A percentile compares a stretch with the other conserved stretches of the same genome.
Conservation (phyloP, 2,888 invertebrate species). For the Himalopsyche anomala region DNA sequence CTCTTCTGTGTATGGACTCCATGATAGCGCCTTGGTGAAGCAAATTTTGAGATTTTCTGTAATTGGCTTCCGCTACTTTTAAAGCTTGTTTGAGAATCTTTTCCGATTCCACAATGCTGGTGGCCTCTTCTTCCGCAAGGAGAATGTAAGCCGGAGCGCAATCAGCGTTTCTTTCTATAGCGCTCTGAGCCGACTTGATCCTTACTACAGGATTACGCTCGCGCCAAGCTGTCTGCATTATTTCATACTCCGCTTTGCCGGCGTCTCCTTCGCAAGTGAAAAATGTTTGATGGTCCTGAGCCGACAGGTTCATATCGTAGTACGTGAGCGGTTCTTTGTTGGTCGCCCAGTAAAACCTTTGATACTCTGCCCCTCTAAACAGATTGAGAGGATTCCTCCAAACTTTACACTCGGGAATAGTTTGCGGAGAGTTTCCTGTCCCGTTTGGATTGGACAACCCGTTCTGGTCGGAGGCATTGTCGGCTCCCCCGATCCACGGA, state of each 20-base stretch:
- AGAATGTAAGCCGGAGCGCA: constrained; percentile 97
- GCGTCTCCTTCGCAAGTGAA: constrained; percentile 94
- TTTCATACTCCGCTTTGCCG: constrained; percentile 92
- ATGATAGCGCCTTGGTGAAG: constrained; percentile 86
- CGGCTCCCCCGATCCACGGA: constrained; percentile 92
- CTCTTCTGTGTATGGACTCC: constrained; percentile 89
- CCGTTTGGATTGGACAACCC: constrained; percentile 66
- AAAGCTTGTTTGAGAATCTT: constrained; percentile 89
- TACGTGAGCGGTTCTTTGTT: constrained; percentile 97
- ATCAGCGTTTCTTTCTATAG: constrained; percentile 90
- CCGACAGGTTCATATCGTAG: constrained; percentile 99
- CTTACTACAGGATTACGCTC: constrained; percentile 94
- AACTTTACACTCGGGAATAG: constrained; percentile 90
- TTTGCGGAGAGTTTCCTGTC: constrained; percentile 72
- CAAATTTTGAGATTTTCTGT: constrained; percentile 85
- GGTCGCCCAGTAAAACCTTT: constrained; percentile 93
- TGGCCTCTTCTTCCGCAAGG: constrained; percentile 97
- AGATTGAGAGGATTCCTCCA: constrained; percentile 98
- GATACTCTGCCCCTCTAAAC: constrained; percentile 97
- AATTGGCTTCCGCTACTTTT: constrained; percentile 89
- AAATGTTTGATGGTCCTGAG: constrained; percentile 98
- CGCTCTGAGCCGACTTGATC: constrained; percentile 93
- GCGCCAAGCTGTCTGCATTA: constrained; percentile 98
- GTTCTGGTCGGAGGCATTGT: constrained; percentile 66
- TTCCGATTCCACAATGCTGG: constrained; percentile 92